Conservation (phyloP, 2,113 vertebrate species). For the Hyla sarda region DNA sequence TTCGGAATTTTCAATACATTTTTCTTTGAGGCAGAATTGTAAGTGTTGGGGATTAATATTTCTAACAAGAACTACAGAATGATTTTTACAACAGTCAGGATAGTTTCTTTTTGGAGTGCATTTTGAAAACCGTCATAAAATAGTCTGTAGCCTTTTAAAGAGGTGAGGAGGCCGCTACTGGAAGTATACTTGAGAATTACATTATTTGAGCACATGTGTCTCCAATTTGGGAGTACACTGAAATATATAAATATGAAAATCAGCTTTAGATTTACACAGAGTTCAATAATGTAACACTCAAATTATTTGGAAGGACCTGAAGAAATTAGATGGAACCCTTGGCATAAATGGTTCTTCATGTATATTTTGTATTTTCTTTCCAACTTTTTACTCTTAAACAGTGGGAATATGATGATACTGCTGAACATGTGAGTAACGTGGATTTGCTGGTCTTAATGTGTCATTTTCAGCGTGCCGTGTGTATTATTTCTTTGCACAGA, state of each 20-base stretch:
- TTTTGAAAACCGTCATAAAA: neutral
- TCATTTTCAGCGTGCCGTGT: conserved; percentile 48
- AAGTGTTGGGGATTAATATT: neutral
- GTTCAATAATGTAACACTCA: neutral
- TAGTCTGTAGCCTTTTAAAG: neutral
- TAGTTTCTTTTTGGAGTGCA: neutral
- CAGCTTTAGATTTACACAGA: neutral
- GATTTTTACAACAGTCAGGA: neutral
- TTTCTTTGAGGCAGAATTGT: neutral
- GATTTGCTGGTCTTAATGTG: conserved; percentile 62
- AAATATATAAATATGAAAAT: neutral
- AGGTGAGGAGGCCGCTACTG: neutral
- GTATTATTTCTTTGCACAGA: conserved; percentile 61
- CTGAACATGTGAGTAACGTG: conserved; percentile 96
- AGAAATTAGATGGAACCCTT: neutral
- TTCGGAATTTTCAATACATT: neutral
- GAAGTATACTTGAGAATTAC: neutral
- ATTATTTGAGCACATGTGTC: neutral
- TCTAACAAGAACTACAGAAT: neutral
- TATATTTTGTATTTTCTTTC: conserved; percentile 74
- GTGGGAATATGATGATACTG: conserved; percentile 99
- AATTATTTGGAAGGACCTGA: conserved; percentile 27
- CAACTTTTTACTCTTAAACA: conserved; percentile 79
- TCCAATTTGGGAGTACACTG: neutral
- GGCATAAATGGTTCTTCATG: conserved; percentile 38